phyloP scores from a whole-genome alignment of 1,140 invertebrate genomes.

The Papilio aristodemus region DNA sequence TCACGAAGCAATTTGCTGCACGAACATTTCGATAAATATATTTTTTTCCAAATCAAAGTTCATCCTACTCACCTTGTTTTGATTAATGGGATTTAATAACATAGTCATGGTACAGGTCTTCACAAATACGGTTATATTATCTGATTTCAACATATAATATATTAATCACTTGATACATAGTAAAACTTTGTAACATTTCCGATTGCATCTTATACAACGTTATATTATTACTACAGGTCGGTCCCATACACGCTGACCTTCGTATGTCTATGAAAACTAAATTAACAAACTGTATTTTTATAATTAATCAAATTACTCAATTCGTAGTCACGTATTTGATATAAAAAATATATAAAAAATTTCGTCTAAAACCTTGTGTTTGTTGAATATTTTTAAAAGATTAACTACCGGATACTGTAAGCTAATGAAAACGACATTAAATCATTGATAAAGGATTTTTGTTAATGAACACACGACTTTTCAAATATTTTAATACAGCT shows the following conservation, averaged over 20 bases:
- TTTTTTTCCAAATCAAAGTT: not conserved
- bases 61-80: slow-evolving; percentile 38
- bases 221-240: slow-evolving; percentile 38
- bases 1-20: slow-evolving; percentile 1
- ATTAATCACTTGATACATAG: slow-evolving; percentile 48
- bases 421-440: not conserved
- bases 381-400: not conserved
- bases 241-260: slow-evolving; percentile 38
- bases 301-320: slow-evolving; percentile 34
- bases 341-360: not conserved
- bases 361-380: slow-evolving; percentile 19
- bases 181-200: slow-evolving; percentile 39
- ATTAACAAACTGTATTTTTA: slow-evolving; percentile 34
- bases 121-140: slow-evolving; percentile 31
- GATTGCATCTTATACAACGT: slow-evolving; percentile 34
- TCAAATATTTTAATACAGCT: not conserved
- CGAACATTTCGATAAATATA: not conserved
- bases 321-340: slow-evolving; percentile 24
- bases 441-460: not conserved
- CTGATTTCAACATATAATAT: slow-evolving; percentile 41
- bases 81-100: slow-evolving; percentile 48
- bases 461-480: not conserved
- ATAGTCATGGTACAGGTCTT: slow-evolving; percentile 32
- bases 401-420: slow-evolving; percentile 18
- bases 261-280: slow-evolving; percentile 28